Conservation (phyloP, 2,888 invertebrate genomes). For the Bombylius discolor region DNA sequence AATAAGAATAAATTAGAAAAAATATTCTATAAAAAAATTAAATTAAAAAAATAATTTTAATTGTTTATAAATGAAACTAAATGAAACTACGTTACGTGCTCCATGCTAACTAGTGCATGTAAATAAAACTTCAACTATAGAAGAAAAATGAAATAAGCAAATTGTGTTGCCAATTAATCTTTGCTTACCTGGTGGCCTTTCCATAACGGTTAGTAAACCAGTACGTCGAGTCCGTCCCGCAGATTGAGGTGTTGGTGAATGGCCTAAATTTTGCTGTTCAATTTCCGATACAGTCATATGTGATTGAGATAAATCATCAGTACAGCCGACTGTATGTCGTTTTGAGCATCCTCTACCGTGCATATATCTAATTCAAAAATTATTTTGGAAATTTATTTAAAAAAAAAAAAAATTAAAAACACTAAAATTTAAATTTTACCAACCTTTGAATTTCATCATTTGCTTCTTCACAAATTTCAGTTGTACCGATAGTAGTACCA, state of each 20-base stretch:
- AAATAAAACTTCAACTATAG: too few species aligned
- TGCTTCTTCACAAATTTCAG: conserved; percentile 26
- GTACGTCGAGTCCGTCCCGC: conserved; percentile 59
- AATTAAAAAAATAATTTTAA: too few species aligned
- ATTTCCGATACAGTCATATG: conserved; percentile 17
- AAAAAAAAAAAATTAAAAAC: conserved; percentile 1
- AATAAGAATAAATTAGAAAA: conserved; percentile 13
- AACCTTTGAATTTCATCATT: conserved; percentile 36
- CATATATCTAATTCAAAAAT: conserved; percentile 49
- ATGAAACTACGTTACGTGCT: conserved; percentile 21
- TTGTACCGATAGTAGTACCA: neutral
- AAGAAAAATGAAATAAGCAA: too few species aligned
- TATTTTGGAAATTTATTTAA: neutral
- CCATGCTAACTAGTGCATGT: conserved; percentile 4
- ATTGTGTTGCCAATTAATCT: neutral
- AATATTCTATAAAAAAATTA: conserved; percentile 10
- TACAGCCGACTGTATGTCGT: conserved; percentile 64
- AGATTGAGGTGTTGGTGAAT: conserved; percentile 25
- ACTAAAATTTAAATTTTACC: neutral
- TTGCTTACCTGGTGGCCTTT: conserved; percentile 66
- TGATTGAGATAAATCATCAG: conserved; percentile 46
- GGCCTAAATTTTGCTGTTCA: conserved; percentile 26
- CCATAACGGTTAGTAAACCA: conserved; percentile 74
- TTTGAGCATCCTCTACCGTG: conserved; percentile 60
- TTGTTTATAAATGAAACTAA: too few species aligned